Base-by-base conservation (phyloP, 2,888 invertebrate species). In the Pollenia griseotomentosa region DNA sequence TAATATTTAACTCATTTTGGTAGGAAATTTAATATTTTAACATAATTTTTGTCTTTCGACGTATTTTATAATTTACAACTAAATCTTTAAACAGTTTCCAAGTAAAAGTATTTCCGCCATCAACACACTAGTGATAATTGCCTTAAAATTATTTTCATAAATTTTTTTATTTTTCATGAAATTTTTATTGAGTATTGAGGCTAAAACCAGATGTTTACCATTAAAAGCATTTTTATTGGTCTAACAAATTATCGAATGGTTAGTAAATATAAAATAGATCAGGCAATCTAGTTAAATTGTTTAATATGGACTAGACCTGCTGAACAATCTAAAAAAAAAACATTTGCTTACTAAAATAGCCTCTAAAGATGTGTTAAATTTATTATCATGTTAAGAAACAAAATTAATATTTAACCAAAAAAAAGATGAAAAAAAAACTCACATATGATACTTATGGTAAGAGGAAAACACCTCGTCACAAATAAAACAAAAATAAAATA, bases 101-200 rank as follows among this genome's bases (percentile, higher is more conserved):
- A 51, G 75, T 80, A 86, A 86, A 83, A 80, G 53, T 71, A 83
- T 87, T 83, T 87, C 75, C 83, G 86, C 80, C 71, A 79, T 81
- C 55, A 74, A 87, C 80, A 73, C 73, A 23, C 75, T 16, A 33
- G 66, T 81, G 78, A 78, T 83, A 87, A 84, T 84, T 78, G 81
- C 68, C 68, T 73, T 83, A 61, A 80, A 83, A 83, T 83, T 59
- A 65, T 65, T 83, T 86, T 83, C 75, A 79, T 70, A 48, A 65
- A 74, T n/a, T 65, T 80, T 48, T 48, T 81, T 8, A n/a, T 42
- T 19, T 33, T 53, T 59, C n/a, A 51, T 16, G 9, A n/a, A 57
- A 48, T 55, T 48, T 19, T 61, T 74, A 33, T 51, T 14, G 11
- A 16, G 63, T 57, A 51, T 19, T 65, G 40, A 63, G 70, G 57